Evolutionary conservation across 2,888 invertebrate species (phyloP).

Genomic region (Villa cingulata): DNA sequence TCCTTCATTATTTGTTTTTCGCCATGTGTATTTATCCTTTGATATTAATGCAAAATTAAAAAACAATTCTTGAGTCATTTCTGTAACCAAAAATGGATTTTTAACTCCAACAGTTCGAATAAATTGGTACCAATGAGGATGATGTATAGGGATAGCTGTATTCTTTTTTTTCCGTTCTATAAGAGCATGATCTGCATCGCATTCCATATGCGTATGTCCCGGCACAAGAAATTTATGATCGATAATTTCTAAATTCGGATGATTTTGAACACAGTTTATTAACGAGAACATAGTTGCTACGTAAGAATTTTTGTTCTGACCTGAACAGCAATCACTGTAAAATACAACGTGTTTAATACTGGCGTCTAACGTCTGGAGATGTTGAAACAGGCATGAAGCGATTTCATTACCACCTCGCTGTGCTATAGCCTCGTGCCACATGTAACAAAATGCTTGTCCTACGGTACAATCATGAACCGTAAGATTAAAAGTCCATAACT

Average conservation of each 20-base stretch:
- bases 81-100: background rate
- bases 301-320: slow-evolving; percentile 1
- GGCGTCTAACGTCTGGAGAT: too few relatives aligned
- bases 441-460: background rate
- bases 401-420: slow-evolving; percentile 10
- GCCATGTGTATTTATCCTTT: background rate
- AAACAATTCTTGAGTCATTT: background rate
- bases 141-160: background rate
- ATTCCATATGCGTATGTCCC: slow-evolving; percentile 11
- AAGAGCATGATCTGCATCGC: background rate
- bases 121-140: too few relatives aligned
- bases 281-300: slow-evolving; percentile 4
- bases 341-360: background rate
- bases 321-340: too few relatives aligned
- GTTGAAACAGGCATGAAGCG: background rate
- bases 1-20: background rate
- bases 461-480: slow-evolving; percentile 4
- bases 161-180: slow-evolving; percentile 1
- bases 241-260: slow-evolving; percentile 11
- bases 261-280: slow-evolving; percentile 9
- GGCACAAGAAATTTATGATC: slow-evolving; percentile 12
- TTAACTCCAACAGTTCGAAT: background rate
- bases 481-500: slow-evolving; percentile 7
- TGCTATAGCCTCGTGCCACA: slow-evolving; percentile 9
- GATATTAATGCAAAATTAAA: too few relatives aligned